These are phyloP conservation scores for Chaetorhynchus papuensis DNA, from an alignment of 2,113 vertebrate species.

Conservation along the genomic window DNA sequence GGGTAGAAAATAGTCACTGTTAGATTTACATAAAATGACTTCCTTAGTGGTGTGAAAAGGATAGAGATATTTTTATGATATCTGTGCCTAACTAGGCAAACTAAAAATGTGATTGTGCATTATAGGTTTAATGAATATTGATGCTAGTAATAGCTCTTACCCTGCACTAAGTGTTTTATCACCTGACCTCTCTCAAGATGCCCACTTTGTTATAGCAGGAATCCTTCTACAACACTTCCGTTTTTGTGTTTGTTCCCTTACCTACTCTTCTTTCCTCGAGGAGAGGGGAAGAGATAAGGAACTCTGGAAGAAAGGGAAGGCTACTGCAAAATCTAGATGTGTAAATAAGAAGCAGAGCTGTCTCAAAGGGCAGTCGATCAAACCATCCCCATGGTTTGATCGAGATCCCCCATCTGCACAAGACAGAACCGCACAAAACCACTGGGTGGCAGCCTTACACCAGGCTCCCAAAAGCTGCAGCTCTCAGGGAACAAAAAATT, in stretches of 20 bases:
- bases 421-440: background rate
- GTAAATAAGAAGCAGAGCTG: background rate
- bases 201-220: background rate
- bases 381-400: background rate
- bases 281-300: background rate
- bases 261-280: background rate
- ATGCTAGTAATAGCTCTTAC: background rate
- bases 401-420: fast-evolving
- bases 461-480: background rate
- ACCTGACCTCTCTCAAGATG: background rate
- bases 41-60: background rate
- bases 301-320: background rate
- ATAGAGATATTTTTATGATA: background rate
- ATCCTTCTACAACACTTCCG: background rate
- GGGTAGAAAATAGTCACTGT: background rate
- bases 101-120: background rate
- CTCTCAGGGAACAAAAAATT: background rate
- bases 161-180: background rate
- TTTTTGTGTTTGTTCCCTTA: background rate
- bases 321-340: background rate
- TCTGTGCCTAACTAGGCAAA: background rate
- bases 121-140: background rate
- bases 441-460: constrained; percentile 36
- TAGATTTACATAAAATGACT: background rate
- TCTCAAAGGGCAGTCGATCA: background rate